A percentile compares a stretch with the other conserved stretches of the same genome.
These are phyloP conservation scores for Tetramorium bicarinatum DNA, from an alignment of 2,888 invertebrate species.

Conservation along the genomic window DNA sequence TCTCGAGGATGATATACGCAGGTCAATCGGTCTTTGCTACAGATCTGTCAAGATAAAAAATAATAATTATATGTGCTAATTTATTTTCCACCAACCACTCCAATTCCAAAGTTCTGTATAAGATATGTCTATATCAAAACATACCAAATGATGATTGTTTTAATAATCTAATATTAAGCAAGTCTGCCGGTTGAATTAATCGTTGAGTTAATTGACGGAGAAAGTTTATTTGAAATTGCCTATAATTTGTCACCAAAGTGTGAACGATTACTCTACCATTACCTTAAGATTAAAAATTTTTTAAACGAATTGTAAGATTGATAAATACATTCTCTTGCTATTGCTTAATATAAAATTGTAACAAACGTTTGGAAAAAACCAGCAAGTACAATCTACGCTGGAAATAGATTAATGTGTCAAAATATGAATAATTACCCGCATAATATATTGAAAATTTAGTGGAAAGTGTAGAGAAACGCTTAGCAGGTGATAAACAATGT, in stretches of 20 bases:
- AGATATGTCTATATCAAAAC: too few species aligned
- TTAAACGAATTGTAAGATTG: not conserved
- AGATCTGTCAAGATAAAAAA: not conserved
- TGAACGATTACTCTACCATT: not conserved
- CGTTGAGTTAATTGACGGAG: too few species aligned
- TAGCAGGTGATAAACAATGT: not conserved
- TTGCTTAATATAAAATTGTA: not conserved
- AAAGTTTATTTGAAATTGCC: too few species aligned
- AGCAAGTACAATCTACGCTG: not conserved
- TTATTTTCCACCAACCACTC: too few species aligned
- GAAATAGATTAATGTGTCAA: not conserved
- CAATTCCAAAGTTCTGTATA: too few species aligned
- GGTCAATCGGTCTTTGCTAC: not conserved
- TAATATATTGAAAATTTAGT: not conserved
- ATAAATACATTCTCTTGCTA: not conserved
- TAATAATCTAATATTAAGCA: too few species aligned
- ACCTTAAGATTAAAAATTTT: not conserved
- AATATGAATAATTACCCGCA: slow-evolving; percentile 6
- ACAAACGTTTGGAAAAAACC: not conserved
- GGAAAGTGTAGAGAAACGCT: not conserved
- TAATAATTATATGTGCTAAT: too few species aligned
- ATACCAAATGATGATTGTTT: too few species aligned
- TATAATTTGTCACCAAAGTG: not conserved
- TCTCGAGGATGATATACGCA: not conserved
- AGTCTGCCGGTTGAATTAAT: too few species aligned